A percentile compares a stretch with the other conserved stretches of the same genome.
Evolutionary conservation across 2,888 invertebrate species (phyloP).

Genomic region (Neelides folsomi): DNA sequence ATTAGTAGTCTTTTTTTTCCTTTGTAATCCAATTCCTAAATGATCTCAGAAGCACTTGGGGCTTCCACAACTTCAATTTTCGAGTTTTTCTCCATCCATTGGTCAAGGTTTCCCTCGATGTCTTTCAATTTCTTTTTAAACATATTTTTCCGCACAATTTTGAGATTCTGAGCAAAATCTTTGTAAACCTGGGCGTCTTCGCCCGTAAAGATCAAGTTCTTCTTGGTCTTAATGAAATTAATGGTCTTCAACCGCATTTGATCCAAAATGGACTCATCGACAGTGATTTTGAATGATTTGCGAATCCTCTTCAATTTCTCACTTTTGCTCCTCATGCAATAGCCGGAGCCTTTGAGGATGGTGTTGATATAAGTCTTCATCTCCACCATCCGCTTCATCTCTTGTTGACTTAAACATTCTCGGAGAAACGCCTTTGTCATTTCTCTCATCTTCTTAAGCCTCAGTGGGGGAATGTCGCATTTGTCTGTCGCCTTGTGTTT

Average conservation of each 20-base stretch:
- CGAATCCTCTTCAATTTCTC: constrained; percentile 2
- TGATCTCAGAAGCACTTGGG: too few species aligned
- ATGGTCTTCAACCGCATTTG: constrained; percentile 11
- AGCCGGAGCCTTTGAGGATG: constrained; percentile 12
- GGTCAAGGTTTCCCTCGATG: neutral
- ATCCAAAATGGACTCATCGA: constrained; percentile 12
- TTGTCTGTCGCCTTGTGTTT: neutral
- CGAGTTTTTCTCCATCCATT: too few species aligned
- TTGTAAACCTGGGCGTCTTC: neutral
- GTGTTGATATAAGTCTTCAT: constrained; percentile 12
- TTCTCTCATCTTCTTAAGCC: constrained; percentile 12
- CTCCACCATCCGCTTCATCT: constrained; percentile 8
- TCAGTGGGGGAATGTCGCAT: constrained; percentile 10
- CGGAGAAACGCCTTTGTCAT: constrained; percentile 6
- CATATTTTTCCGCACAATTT: neutral
- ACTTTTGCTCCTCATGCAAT: constrained; percentile 6
- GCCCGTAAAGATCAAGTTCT: neutral
- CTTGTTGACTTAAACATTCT: neutral
- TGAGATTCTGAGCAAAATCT: neutral
- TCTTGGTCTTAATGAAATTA: constrained; percentile 4
- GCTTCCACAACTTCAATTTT: too few species aligned
- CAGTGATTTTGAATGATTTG: neutral
- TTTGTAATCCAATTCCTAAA: too few species aligned
- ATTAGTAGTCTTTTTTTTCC: too few species aligned
- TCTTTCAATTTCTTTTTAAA: neutral